Conservation (phyloP, 2,797 vertebrate genomes). For the Melanotaenia parkinsoni region DNA sequence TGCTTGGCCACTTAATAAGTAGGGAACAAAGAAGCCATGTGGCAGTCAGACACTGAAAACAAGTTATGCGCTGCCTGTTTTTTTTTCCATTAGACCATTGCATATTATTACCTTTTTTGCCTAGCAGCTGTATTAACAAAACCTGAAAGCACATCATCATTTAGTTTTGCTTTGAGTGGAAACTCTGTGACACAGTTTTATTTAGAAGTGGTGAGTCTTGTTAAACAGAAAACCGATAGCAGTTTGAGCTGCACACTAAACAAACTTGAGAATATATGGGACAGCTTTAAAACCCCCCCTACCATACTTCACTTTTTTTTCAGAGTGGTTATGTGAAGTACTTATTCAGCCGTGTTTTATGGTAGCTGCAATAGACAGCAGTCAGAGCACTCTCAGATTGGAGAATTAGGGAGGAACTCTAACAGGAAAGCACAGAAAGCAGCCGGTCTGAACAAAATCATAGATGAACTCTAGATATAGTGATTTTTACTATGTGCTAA, state of each 20-base stretch:
- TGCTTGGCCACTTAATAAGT: constrained; percentile 47
- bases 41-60: constrained; percentile 27
- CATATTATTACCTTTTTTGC: constrained; percentile 54
- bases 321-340: no score
- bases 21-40: constrained; percentile 39
- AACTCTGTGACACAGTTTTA: constrained; percentile 15
- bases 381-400: not conserved
- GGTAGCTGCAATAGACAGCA: no score
- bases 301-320: no score
- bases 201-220: not conserved
- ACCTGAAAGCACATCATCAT: constrained; percentile 31
- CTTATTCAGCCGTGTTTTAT: no score
- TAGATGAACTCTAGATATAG: not conserved
- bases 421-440: not conserved
- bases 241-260: not conserved
- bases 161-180: constrained; percentile 32
- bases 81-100: constrained; percentile 58
- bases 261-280: constrained; percentile 2
- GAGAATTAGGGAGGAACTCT: not conserved
- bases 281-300: constrained; percentile 3
- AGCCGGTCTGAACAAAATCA: not conserved
- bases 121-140: constrained; percentile 33
- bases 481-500: no score
- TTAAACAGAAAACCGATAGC: not conserved
- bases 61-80: constrained; percentile 57